Evolutionary conservation across 2,888 invertebrate genomes (phyloP).

Genomic region (Phorcus lineatus): DNA sequence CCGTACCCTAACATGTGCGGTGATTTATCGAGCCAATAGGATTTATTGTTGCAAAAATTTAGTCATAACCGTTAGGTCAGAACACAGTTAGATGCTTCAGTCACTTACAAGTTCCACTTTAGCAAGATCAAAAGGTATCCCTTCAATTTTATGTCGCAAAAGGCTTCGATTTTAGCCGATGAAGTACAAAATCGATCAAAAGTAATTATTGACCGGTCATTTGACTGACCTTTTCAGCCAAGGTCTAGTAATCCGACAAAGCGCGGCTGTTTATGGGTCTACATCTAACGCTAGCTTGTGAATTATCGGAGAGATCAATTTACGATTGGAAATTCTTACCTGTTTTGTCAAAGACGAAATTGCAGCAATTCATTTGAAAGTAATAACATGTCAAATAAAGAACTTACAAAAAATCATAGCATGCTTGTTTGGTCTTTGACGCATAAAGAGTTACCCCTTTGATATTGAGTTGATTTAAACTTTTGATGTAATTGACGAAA

Average conservation of each 20-base stretch:
- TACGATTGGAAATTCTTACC: neutral
- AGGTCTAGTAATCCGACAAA: neutral
- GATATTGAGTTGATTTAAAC: no score
- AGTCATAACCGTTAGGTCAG: no score
- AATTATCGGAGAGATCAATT: neutral
- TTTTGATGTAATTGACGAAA: no score
- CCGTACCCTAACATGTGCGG: no score
- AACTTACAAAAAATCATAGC: neutral
- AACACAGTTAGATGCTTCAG: no score
- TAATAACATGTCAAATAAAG: neutral
- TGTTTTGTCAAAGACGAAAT: neutral
- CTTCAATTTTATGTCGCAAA: no score
- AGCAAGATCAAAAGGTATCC: no score
- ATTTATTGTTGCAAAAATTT: no score
- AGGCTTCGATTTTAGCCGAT: neutral
- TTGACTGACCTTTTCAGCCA: slow-evolving; percentile 1
- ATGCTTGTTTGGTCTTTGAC: neutral
- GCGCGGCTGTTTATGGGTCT: neutral
- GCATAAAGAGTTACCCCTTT: no score
- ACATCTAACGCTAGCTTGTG: neutral
- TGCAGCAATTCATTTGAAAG: neutral
- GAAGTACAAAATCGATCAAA: slow-evolving; percentile 8
- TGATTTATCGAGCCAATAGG: no score
- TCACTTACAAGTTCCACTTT: no score
- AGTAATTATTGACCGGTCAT: slow-evolving; percentile 8